Percentiles rank a stretch among this genome's conserved stretches.
Conservation (phyloP, 2,113 vertebrate species). For the Oreocharis arfaki region DNA sequence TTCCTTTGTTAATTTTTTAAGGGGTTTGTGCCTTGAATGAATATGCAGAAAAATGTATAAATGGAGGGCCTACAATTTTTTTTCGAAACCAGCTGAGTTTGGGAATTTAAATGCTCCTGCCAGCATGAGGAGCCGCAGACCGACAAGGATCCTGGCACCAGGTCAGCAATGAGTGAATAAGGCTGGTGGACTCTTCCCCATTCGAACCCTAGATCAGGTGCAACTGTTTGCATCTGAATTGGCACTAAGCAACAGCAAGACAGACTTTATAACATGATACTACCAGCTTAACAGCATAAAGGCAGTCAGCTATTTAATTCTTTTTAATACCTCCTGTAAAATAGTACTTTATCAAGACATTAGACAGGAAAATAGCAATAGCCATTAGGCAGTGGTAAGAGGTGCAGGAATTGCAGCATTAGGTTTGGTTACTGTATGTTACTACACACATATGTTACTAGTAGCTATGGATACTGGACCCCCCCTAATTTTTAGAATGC, state of each 20-base stretch:
- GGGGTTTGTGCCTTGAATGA: not conserved
- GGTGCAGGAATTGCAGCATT: not conserved
- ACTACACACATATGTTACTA: not conserved
- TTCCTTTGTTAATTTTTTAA: not conserved
- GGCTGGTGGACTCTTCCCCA: not conserved
- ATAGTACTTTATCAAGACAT: not conserved
- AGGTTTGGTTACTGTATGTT: not conserved
- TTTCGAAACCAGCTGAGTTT: not conserved
- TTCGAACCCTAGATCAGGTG: not conserved
- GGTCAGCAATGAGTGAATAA: not conserved
- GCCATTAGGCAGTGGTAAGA: not conserved
- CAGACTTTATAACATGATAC: not conserved
- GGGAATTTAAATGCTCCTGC: not conserved
- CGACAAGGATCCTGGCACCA: not conserved
- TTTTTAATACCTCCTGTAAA: not conserved
- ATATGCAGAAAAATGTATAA: not conserved
- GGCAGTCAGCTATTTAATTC: not conserved
- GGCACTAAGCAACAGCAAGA: not conserved
- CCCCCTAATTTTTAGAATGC: not conserved
- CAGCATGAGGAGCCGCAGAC: not conserved
- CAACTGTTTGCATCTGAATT: not conserved
- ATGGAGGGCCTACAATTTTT: not conserved
- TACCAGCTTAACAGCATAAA: not conserved
- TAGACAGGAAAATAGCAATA: not conserved
- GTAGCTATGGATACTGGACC: not conserved